These are phyloP conservation scores for Triplophysa yarkandensis DNA, from an alignment of 2,797 vertebrate species.

Conservation along the genomic window DNA sequence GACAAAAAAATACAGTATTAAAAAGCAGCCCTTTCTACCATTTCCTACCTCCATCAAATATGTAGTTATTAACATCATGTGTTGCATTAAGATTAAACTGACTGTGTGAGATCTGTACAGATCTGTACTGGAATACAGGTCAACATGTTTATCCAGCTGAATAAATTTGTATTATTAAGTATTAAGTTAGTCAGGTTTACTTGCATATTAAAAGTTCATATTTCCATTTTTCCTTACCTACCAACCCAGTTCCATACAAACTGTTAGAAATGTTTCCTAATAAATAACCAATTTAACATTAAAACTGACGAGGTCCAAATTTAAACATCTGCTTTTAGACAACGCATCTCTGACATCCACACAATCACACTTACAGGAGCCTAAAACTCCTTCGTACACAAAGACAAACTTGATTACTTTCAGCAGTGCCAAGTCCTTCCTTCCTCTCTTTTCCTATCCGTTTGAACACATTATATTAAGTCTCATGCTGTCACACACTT, in stretches of 20 bases:
- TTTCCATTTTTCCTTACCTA: conserved; percentile 52
- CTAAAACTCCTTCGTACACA: conserved; percentile 2
- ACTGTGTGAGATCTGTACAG: conserved; percentile 5
- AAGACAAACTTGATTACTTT: conserved; percentile 28
- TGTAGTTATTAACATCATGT: background rate
- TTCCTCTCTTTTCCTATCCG: background rate
- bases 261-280: conserved; percentile 72
- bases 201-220: conserved; percentile 46
- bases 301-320: conserved; percentile 61
- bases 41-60: background rate
- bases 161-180: background rate
- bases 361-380: conserved; percentile 27
- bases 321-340: conserved; percentile 60
- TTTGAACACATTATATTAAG: conserved; percentile 5
- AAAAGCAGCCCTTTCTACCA: conserved; percentile 16
- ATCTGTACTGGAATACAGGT: background rate
- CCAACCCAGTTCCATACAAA: conserved; percentile 63
- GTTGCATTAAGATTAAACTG: conserved; percentile 11
- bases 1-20: conserved; percentile 26
- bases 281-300: conserved; percentile 79
- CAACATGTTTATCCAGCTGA: background rate
- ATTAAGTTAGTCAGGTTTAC: conserved; percentile 42
- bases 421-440: conserved; percentile 61
- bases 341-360: conserved; percentile 53
- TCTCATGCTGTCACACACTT: conserved; percentile 13